Base-by-base conservation (phyloP, 1,140 invertebrate species). In the Metopolophium dirhodum region DNA sequence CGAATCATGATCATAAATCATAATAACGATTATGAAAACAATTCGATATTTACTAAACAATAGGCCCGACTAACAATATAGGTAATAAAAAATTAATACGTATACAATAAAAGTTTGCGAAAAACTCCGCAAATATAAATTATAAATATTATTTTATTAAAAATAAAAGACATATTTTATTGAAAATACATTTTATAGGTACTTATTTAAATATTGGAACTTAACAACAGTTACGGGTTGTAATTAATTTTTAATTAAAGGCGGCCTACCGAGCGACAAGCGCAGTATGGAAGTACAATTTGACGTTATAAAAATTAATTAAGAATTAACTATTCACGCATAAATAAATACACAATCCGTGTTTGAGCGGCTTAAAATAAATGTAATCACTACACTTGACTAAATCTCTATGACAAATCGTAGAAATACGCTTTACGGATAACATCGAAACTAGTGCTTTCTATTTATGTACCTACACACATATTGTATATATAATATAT, bases 401-500 rank as follows among this genome's bases (percentile, higher is more conserved):
- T 54, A 23, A 54, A 54, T 54, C 51, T 54, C 0, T 23, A 54
- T 7, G 51, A 23, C 51, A 54, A 54, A 54, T 22, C 20, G 51
- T 22, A 54, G 22, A 54, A 51, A 54, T 22, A 54, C 51, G 51
- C 7, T 22, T 22, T 54, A 77, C 1, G 14, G n/a, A n/a, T n/a
- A 77, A 68, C 1, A 68, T n/a, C 30, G 14, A 77, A 77, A n/a
- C 61, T n/a, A 3, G 26, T n/a, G 11, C 11, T 77, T n/a, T 77
- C n/a, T n/a, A 77, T n/a, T 26, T n/a, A 68, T 68, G 30, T 18
- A 68, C 11, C 0, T 26, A 26, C 22, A 7, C 22, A 23, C 7
- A 7, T 0, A 26, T 0, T n/a, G n/a, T n/a, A n/a, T n/a, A n/a
- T n/a, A n/a, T n/a, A n/a, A 0, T 2, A 57, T 51, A 30, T 61